phyloP scores from a whole-genome alignment of 2,797 vertebrate species.

The Champsocephalus gunnari region DNA sequence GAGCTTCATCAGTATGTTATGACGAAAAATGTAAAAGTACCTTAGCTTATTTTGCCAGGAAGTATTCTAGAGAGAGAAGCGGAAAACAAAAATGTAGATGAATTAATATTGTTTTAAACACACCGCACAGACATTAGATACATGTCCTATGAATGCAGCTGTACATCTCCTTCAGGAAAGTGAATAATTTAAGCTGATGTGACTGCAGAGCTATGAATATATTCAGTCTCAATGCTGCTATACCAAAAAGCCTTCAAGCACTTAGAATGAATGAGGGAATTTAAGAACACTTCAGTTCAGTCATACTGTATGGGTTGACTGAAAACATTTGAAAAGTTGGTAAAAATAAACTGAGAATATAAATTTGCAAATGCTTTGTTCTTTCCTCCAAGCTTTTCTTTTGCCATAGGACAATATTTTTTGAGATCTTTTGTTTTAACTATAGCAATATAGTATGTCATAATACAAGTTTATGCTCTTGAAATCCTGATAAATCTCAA shows the following conservation, averaged over 20 bases:
- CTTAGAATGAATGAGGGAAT: neutral
- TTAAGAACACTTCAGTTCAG: neutral
- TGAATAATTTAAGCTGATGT: constrained; percentile 5
- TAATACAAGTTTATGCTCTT: neutral
- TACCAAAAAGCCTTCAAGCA: neutral
- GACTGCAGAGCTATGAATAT: neutral
- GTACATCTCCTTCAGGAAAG: constrained; percentile 13
- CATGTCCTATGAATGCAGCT: neutral
- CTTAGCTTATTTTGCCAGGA: neutral
- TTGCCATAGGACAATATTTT: neutral
- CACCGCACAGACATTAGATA: neutral
- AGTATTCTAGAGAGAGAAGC: neutral
- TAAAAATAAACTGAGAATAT: neutral
- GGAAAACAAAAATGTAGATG: neutral
- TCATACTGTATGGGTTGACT: neutral
- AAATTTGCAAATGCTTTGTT: neutral
- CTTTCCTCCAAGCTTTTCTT: neutral
- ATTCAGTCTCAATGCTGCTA: neutral
- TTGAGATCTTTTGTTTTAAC: too few species aligned
- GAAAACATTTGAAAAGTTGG: neutral
- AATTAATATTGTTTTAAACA: neutral
- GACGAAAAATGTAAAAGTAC: neutral
- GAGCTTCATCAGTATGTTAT: neutral
- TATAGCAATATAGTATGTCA: too few species aligned
- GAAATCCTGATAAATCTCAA: neutral